A percentile compares a stretch with the other conserved stretches of the same genome.
These are phyloP conservation scores for Nomada fucata DNA, from an alignment of 2,888 invertebrate species.

Conservation along the genomic window DNA sequence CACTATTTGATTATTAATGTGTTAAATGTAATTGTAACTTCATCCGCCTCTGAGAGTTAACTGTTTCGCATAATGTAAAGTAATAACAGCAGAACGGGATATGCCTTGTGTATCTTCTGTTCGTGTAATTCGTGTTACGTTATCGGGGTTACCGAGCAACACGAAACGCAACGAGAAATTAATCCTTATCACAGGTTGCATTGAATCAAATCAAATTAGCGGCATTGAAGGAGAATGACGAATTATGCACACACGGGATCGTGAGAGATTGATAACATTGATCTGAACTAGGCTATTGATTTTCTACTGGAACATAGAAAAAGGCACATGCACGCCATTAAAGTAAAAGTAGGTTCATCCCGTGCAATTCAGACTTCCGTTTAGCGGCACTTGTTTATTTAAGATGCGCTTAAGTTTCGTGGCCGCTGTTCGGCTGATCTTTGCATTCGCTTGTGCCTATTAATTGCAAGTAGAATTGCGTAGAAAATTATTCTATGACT, in stretches of 20 bases:
- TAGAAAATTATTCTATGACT: no score
- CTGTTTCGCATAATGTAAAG: background rate
- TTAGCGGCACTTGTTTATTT: background rate
- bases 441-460: no score
- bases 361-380: background rate
- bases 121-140: background rate
- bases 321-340: background rate
- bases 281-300: slow-evolving; percentile 17
- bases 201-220: slow-evolving; percentile 24
- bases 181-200: background rate
- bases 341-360: background rate
- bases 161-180: background rate
- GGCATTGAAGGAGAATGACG: background rate
- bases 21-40: no score
- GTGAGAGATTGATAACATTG: slow-evolving; percentile 34
- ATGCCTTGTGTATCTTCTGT: background rate
- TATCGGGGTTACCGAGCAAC: background rate
- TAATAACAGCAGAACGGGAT: background rate
- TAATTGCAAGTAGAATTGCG: no score
- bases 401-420: no score
- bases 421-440: no score
- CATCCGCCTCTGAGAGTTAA: no score
- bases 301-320: background rate
- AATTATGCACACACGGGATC: background rate
- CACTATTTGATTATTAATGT: no score